Evolutionary conservation across 2,797 vertebrate species (phyloP).

Genomic region (Anguilla megastoma): DNA sequence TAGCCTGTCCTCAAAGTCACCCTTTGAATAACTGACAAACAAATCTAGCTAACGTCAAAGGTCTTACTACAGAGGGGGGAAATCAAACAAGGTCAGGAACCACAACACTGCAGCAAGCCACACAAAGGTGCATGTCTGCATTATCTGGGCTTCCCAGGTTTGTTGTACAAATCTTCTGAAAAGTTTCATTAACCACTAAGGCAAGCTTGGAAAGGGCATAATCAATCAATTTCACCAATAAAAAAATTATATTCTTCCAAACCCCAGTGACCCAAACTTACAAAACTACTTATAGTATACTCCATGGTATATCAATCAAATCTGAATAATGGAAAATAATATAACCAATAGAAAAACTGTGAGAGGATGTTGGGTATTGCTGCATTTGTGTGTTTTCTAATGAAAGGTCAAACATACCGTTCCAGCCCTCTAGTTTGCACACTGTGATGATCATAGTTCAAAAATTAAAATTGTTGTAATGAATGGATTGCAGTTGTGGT

Average conservation of each 20-base stretch:
- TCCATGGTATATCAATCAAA: background rate
- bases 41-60: background rate
- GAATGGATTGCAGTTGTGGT: background rate
- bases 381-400: background rate
- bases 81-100: background rate
- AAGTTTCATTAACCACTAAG: background rate
- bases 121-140: background rate
- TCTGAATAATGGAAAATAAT: background rate
- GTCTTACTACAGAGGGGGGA: background rate
- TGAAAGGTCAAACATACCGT: background rate
- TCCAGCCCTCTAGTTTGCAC: background rate
- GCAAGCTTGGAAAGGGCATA: background rate
- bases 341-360: background rate
- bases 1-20: constrained; percentile 4
- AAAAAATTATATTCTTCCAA: background rate
- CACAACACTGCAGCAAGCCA: background rate
- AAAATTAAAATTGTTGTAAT: background rate
- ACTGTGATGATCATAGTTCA: background rate
- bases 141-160: background rate
- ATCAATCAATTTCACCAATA: background rate
- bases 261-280: background rate
- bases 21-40: background rate
- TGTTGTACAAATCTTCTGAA: background rate
- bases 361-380: too few relatives aligned
- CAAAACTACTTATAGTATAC: background rate